Evolutionary conservation across 2,113 vertebrate species (phyloP).

Genomic region (Apodemus speciosus): DNA sequence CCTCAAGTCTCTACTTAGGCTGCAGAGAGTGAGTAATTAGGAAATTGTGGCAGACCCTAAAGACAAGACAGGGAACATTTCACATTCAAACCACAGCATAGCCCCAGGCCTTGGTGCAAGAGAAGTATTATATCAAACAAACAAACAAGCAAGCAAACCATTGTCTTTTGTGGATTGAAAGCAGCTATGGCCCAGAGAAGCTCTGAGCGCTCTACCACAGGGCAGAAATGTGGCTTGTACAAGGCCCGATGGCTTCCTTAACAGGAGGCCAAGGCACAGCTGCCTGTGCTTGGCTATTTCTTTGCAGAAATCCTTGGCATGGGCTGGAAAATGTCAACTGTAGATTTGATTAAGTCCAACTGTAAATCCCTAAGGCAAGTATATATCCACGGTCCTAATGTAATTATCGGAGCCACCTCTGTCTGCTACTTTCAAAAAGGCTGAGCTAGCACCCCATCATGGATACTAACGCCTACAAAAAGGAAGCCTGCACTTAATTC

Average conservation of each 20-base stretch:
- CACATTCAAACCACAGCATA: neutral
- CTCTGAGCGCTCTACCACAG: neutral
- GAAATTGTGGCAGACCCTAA: too few relatives aligned
- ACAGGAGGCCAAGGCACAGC: constrained; percentile 35
- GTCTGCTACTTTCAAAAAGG: constrained; percentile 72
- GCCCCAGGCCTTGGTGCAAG: neutral
- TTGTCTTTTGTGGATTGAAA: neutral
- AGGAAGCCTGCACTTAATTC: constrained; percentile 73
- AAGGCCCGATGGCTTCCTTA: constrained; percentile 22
- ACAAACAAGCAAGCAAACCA: neutral
- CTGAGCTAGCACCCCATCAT: constrained; percentile 69
- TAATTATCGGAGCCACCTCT: constrained; percentile 67
- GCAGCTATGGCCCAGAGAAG: neutral
- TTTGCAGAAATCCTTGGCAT: constrained; percentile 70
- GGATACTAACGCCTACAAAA: constrained; percentile 65
- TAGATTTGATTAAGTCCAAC: constrained; percentile 68
- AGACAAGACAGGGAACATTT: neutral
- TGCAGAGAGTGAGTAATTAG: neutral
- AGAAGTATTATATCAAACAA: neutral
- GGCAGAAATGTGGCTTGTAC: constrained; percentile 5
- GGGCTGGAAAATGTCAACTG: constrained; percentile 74
- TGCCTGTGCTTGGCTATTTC: constrained; percentile 17
- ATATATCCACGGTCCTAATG: constrained; percentile 64
- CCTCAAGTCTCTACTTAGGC: neutral
- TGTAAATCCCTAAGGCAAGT: constrained; percentile 73